Percentiles rank a stretch among this genome's conserved stretches.
phyloP scores from a whole-genome alignment of 2,113 vertebrate genomes.

The Syrrhaptes paradoxus region DNA sequence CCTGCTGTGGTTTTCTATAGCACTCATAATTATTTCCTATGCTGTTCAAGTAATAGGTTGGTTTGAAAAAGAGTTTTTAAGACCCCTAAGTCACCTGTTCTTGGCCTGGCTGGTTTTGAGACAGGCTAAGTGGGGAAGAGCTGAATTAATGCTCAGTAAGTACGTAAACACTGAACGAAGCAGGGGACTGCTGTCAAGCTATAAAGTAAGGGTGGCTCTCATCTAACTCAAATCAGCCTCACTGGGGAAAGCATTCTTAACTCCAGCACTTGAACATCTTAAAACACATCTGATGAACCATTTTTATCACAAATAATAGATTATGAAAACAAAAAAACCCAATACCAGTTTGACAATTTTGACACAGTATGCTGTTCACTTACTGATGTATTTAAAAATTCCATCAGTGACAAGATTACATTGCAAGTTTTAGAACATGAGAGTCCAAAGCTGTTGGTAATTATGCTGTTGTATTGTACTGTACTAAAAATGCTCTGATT shows the following conservation, averaged over 20 bases:
- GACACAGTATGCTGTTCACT: neutral
- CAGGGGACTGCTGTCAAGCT: fast-evolving
- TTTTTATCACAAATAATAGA: neutral
- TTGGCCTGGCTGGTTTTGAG: neutral
- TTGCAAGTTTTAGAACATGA: neutral
- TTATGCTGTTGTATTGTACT: neutral
- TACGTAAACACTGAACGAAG: fast-evolving
- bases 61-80: neutral
- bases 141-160: neutral
- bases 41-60: neutral
- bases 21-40: fast-evolving
- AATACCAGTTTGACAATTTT: neutral
- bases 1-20: neutral
- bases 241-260: neutral
- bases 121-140: too few species aligned
- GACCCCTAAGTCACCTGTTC: neutral
- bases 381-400: neutral
- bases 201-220: neutral
- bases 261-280: neutral
- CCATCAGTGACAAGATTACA: neutral
- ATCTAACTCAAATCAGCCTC: neutral
- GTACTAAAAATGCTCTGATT: neutral
- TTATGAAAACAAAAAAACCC: neutral
- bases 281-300: neutral
- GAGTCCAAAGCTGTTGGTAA: neutral